Evolutionary conservation across 2,888 invertebrate genomes (phyloP).

Genomic region (Leptopilina drosophilae): DNA sequence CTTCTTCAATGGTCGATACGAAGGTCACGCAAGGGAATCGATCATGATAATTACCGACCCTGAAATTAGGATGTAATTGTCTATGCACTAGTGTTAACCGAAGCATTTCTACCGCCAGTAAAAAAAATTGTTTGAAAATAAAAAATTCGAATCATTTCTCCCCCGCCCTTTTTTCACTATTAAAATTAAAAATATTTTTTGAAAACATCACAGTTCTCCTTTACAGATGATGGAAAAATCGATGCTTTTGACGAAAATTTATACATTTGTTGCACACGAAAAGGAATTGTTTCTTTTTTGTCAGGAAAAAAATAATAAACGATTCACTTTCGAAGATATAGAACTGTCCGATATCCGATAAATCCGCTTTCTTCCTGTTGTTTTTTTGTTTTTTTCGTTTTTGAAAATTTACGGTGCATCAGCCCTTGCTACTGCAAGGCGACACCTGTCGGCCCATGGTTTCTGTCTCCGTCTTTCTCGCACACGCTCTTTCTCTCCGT

Average conservation of each 20-base stretch:
- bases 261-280: too few species aligned
- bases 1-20: conserved; percentile 20
- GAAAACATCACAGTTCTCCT: too few species aligned
- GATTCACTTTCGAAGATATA: background rate
- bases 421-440: conserved; percentile 61
- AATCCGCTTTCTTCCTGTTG: background rate
- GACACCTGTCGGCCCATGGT: conserved; percentile 66
- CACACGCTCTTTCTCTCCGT: conserved; percentile 51
- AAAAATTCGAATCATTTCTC: background rate
- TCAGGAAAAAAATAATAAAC: too few species aligned
- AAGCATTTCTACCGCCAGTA: background rate
- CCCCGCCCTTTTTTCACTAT: background rate
- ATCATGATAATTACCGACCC: conserved; percentile 15
- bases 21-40: conserved; percentile 31
- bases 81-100: background rate
- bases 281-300: too few species aligned
- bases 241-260: too few species aligned
- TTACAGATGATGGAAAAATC: too few species aligned
- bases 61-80: background rate
- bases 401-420: conserved; percentile 50
- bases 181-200: too few species aligned
- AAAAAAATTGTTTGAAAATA: background rate
- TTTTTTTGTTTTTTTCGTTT: background rate
- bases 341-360: background rate
- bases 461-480: conserved; percentile 48